phyloP scores from a whole-genome alignment of 2,113 vertebrate genomes.

The Lycaon pictus region DNA sequence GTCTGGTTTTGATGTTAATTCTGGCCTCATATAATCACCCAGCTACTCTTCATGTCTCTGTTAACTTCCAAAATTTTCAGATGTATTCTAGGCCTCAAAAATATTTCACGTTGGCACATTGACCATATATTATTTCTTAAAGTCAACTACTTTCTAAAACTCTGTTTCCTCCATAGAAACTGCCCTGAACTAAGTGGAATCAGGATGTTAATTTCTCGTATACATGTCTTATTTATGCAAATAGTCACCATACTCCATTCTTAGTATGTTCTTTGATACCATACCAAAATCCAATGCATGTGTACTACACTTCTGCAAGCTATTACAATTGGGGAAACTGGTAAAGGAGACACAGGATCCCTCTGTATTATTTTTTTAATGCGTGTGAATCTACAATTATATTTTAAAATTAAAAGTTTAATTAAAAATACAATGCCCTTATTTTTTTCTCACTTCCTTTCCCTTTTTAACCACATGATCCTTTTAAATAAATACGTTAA shows the following conservation, averaged over 20 bases:
- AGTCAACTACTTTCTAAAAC: neutral
- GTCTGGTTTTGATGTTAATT: neutral
- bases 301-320: neutral
- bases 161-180: neutral
- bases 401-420: slow-evolving; percentile 45
- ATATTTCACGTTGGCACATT: neutral
- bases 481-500: neutral
- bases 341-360: neutral
- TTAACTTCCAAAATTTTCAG: neutral
- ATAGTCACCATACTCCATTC: neutral
- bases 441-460: neutral
- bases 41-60: neutral
- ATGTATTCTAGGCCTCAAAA: neutral
- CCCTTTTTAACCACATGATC: neutral
- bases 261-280: neutral
- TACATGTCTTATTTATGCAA: neutral
- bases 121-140: neutral
- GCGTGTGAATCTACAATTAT: neutral
- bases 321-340: neutral
- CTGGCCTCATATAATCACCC: neutral
- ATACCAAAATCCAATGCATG: neutral
- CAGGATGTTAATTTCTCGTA: neutral
- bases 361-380: neutral
- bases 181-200: neutral
- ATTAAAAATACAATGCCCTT: neutral